A percentile compares a stretch with the other conserved stretches of the same genome.
Conservation (phyloP, 2,113 vertebrate species). For the Odontesthes bonariensis region DNA sequence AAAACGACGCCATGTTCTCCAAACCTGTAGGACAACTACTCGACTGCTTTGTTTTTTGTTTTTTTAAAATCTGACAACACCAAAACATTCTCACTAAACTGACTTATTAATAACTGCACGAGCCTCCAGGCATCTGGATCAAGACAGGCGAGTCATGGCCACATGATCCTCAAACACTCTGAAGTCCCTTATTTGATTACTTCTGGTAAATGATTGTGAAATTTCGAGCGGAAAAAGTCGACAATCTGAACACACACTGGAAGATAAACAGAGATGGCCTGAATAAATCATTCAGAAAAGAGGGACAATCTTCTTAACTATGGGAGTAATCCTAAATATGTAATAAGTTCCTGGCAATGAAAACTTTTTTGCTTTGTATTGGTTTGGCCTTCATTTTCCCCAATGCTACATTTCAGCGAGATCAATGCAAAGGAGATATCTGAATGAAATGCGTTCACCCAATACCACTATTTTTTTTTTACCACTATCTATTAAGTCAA, state of each 20-base stretch:
- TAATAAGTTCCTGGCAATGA: neutral
- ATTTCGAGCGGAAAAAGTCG: neutral
- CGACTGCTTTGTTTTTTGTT: no score
- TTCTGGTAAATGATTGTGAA: neutral
- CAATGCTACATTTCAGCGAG: neutral
- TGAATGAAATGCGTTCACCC: slow-evolving; percentile 28
- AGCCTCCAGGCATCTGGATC: no score
- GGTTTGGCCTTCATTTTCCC: neutral
- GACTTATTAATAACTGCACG: no score
- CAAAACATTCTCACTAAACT: no score
- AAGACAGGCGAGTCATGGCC: no score
- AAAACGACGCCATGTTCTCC: no score
- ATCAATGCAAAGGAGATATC: slow-evolving; percentile 18
- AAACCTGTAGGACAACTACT: no score
- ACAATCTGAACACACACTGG: no score
- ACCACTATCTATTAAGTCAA: slow-evolving; percentile 52
- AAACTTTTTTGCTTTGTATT: neutral
- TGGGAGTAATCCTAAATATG: neutral
- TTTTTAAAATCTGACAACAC: no score
- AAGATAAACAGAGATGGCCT: no score
- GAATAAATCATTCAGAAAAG: neutral
- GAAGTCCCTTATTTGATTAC: neutral
- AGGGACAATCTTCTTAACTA: no score
- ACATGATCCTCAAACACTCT: no score
- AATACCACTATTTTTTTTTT: slow-evolving; percentile 29